Conservation (phyloP, 2,888 invertebrate genomes). For the Watsonalla binaria region DNA sequence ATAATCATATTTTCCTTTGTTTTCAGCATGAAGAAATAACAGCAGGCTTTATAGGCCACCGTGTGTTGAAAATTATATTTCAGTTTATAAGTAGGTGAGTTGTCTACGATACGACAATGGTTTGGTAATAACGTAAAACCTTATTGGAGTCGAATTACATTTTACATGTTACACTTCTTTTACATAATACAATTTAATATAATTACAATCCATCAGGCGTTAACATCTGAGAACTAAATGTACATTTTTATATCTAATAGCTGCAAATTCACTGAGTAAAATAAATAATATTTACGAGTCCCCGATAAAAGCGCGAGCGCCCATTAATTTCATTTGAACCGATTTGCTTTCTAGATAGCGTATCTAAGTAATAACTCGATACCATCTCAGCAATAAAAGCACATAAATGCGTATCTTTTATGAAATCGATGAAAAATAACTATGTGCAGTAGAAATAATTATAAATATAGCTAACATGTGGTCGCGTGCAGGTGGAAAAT, state of each 20-base stretch:
- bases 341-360: too few relatives aligned
- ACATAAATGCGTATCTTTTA: too few relatives aligned
- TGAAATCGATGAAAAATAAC: too few relatives aligned
- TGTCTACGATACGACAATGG: constrained; percentile 15
- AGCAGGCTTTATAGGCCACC: constrained; percentile 26
- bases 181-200: too few relatives aligned
- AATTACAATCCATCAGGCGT: not conserved
- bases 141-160: constrained; percentile 18
- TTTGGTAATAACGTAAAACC: constrained; percentile 24
- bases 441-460: too few relatives aligned
- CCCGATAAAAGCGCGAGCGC: too few relatives aligned
- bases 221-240: not conserved
- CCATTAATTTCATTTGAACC: not conserved
- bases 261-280: not conserved
- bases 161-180: too few relatives aligned
- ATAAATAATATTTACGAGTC: too few relatives aligned
- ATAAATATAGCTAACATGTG: too few relatives aligned
- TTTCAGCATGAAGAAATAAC: constrained; percentile 21
- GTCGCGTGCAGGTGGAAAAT: too few relatives aligned
- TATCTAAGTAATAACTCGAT: not conserved
- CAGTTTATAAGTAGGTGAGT: constrained; percentile 11
- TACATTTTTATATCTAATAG: not conserved
- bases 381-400: too few relatives aligned
- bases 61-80: constrained; percentile 31
- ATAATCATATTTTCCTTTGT: constrained; percentile 8